phyloP scores from a whole-genome alignment of 2,113 vertebrate species.

The Cyprinus carpio region DNA sequence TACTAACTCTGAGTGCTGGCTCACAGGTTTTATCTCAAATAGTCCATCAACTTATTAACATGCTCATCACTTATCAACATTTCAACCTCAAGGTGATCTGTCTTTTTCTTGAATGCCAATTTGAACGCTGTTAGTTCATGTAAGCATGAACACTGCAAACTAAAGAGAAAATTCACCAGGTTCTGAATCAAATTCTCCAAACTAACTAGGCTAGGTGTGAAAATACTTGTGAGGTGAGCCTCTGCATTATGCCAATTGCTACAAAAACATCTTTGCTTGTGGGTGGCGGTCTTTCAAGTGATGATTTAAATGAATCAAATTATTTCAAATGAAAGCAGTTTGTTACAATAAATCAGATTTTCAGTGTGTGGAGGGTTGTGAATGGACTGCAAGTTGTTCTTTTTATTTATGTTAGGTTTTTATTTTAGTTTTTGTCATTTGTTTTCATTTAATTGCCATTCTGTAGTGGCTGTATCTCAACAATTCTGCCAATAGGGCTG shows the following conservation, averaged over 20 bases:
- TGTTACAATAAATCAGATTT: neutral
- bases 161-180: neutral
- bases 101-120: neutral
- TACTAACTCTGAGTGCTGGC: neutral
- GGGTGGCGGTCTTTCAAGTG: neutral
- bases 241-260: no score
- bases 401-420: neutral
- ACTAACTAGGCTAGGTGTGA: neutral
- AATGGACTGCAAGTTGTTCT: neutral
- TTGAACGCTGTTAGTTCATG: neutral
- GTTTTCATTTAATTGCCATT: neutral
- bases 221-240: neutral
- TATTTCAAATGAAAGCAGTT: neutral
- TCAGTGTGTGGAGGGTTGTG: neutral
- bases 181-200: neutral
- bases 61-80: neutral
- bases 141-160: neutral
- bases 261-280: neutral
- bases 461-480: neutral
- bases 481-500: neutral
- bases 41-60: neutral
- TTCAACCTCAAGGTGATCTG: neutral
- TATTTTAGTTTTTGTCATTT: neutral
- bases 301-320: neutral
- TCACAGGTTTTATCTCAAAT: neutral